These are phyloP conservation scores for Tenualosa thibaudeaui DNA, from an alignment of 2,797 vertebrate genomes.

Conservation along the genomic window DNA sequence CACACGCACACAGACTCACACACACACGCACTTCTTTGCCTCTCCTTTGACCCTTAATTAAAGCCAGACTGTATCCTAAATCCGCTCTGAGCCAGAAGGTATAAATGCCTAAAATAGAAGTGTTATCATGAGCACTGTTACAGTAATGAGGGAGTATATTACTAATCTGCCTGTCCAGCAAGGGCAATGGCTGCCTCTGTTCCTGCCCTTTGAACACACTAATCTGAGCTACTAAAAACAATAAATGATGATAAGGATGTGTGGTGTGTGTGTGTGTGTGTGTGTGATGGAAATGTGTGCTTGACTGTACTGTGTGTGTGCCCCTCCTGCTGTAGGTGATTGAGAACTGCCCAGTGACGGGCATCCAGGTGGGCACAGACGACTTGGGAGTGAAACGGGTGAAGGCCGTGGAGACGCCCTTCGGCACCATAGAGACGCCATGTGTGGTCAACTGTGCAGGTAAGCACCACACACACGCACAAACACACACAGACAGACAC, in stretches of 20 bases:
- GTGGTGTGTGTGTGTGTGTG: neutral
- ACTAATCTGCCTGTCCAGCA: neutral
- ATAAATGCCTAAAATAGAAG: neutral
- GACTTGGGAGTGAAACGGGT: slow-evolving; percentile 85
- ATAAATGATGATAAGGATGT: neutral
- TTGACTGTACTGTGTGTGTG: neutral
- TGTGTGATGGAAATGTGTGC: neutral
- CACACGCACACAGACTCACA: neutral
- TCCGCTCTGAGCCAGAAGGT: neutral
- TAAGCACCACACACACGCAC: slow-evolving; percentile 52
- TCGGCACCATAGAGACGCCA: slow-evolving; percentile 84
- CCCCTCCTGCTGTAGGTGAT: slow-evolving; percentile 78
- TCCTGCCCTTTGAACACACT: neutral
- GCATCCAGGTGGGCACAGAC: slow-evolving; percentile 80
- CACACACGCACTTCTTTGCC: neutral
- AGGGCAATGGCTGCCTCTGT: neutral
- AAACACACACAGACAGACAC: neutral
- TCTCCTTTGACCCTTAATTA: no score
- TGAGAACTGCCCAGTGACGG: slow-evolving; percentile 92
- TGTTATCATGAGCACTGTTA: neutral
- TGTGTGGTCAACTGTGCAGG: slow-evolving; percentile 97
- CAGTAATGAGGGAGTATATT: neutral
- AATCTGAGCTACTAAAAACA: neutral
- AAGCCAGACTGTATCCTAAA: neutral
- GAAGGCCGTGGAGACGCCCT: slow-evolving; percentile 81